Conservation (phyloP, 2,113 vertebrate species). For the Rutilus rutilus region DNA sequence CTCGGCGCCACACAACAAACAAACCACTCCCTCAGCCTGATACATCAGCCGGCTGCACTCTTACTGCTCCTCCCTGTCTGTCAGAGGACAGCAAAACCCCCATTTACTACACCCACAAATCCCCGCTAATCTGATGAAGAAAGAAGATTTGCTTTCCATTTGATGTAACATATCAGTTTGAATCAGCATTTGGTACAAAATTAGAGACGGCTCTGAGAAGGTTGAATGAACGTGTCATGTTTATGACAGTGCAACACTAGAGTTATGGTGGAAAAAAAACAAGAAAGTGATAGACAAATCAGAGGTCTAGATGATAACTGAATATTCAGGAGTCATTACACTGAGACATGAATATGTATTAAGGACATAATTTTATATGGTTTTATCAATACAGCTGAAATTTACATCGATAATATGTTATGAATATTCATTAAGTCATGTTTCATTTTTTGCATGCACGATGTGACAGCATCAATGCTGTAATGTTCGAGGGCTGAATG, state of each 20-base stretch:
- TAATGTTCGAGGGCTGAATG: background rate
- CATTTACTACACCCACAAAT: conserved; percentile 66
- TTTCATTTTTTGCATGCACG: conserved; percentile 21
- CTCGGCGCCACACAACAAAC: conserved; percentile 65
- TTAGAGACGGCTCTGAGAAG: conserved; percentile 37
- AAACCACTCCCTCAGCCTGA: conserved; percentile 66
- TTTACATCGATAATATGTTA: conserved; percentile 26
- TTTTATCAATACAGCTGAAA: conserved; percentile 13
- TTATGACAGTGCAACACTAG: conserved; percentile 43
- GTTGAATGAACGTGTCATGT: conserved; percentile 41
- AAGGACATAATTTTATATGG: background rate
- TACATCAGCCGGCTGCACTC: conserved; percentile 74
- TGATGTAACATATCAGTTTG: conserved; percentile 57
- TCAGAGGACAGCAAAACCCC: conserved; percentile 68
- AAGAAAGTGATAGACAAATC: conserved; percentile 55
- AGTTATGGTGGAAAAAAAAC: background rate
- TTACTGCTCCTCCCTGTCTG: conserved; percentile 74
- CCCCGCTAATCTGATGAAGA: conserved; percentile 67
- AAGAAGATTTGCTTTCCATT: conserved; percentile 68
- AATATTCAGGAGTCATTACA: conserved; percentile 54
- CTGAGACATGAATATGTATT: conserved; percentile 44
- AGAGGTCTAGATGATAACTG: conserved; percentile 52
- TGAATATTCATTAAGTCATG: background rate
- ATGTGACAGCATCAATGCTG: background rate
- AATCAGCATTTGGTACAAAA: conserved; percentile 36